Evolutionary conservation across 2,888 invertebrate genomes (phyloP), one percentile per base, ranked within the genome.

Genomic region (Chrysodeixis includens): DNA sequence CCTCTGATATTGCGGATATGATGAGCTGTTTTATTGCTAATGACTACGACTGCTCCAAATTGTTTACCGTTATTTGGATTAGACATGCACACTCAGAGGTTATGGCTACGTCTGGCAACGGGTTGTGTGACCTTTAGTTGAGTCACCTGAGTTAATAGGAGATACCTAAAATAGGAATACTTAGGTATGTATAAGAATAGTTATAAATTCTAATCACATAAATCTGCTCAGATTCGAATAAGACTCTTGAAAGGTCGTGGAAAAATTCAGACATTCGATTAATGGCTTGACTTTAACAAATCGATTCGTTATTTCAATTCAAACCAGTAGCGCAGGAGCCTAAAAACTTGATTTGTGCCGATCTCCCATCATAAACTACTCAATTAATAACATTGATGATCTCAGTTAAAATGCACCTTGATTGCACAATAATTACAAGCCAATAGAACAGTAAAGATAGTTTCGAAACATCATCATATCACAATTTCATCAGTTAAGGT

Each of bases 1-100:
- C 85, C 86, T 88, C 84, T 83, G 82, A 83, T 85, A 81, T 83
- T 86, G 81, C 66, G 66, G 64, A 71, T 75, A 72, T 83, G 81
- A 86, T 85, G 84, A 82, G 82, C 77, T 82, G 82, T 78, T 77
- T 76, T 69, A 59, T 60, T 55, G 65, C 51, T 69, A 72, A 75
- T 77, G 40, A 67, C 54, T 62, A 44, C 30, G 51, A 20, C 53
- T 61, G 56, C 30, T 66, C 1, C 12, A 26, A 55, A 54, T 35
- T 62, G 65, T 58, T 63, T 56, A 61, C 22, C 55, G 18, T 69
- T 52, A 61, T 14, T 62, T 22, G 18, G 18, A 30, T 22, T 59
- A 49, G 14, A 62, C 53, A 62, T 14, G 44, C 49, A 59, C 4
- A 32, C 2, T 16, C 20, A 1, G 9, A 32, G 56, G 22, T 16